Percentiles rank a stretch among this genome's conserved stretches.
phyloP scores from a whole-genome alignment of 1,140 invertebrate species.

The Hyposmocoma kahamanoa region DNA sequence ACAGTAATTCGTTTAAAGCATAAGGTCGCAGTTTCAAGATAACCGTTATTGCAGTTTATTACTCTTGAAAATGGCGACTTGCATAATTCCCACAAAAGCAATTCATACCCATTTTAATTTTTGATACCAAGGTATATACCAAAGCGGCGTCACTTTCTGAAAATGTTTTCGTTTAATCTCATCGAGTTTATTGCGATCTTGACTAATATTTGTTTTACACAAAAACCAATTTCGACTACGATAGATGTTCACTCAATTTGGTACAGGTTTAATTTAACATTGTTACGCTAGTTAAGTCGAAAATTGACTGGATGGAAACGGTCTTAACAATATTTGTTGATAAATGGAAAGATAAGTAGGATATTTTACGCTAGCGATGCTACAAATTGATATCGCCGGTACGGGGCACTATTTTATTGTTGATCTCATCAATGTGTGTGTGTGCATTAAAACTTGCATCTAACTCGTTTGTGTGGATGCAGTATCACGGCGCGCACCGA shows the following conservation, averaged over 20 bases:
- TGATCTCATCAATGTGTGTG: conserved; percentile 32
- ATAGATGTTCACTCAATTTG: too few species aligned
- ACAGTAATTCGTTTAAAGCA: conserved; percentile 3
- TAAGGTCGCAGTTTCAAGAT: conserved; percentile 2
- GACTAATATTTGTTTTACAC: too few species aligned
- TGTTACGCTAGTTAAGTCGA: conserved; percentile 2
- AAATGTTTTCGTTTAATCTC: too few species aligned
- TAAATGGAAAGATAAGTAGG: conserved; percentile 44
- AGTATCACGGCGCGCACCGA: conserved; percentile 57
- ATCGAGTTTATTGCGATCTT: too few species aligned
- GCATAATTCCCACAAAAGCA: too few species aligned
- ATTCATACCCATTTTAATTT: too few species aligned
- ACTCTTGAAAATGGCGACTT: conserved; percentile 8
- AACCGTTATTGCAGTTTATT: conserved; percentile 1
- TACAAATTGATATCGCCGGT: conserved; percentile 50
- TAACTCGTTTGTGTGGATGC: conserved; percentile 60
- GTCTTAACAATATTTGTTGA: conserved; percentile 42
- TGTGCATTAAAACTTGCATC: conserved; percentile 47
- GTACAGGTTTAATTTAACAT: background rate
- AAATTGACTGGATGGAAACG: conserved; percentile 17
- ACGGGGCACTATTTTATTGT: conserved; percentile 39
- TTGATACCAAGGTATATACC: too few species aligned
- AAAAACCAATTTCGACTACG: too few species aligned
- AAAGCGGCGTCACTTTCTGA: too few species aligned
- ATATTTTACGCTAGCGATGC: conserved; percentile 44